Evolutionary conservation across 1,140 invertebrate species (phyloP).

Genomic region (Antheraea mylitta): DNA sequence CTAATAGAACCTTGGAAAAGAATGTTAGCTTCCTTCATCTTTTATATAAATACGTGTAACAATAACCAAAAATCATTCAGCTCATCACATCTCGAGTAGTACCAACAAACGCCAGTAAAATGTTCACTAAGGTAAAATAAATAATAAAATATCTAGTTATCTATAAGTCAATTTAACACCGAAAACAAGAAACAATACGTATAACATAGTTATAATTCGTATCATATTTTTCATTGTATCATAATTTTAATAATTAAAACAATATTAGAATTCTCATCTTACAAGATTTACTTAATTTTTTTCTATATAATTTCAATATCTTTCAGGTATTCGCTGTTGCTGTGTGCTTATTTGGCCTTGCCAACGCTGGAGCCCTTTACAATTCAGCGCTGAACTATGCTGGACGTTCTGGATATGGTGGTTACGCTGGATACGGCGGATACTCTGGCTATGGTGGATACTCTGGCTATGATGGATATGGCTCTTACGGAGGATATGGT

Average conservation of each 20-base stretch:
- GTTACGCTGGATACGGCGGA: conserved; percentile 22
- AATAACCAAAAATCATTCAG: conserved; percentile 27
- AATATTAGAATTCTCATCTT: too few relatives aligned
- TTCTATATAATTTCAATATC: not conserved
- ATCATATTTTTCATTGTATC: too few relatives aligned
- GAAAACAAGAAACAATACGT: too few relatives aligned
- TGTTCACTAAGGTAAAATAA: conserved; percentile 34
- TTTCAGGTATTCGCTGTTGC: conserved; percentile 28
- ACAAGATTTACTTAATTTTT: too few relatives aligned
- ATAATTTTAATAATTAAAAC: too few relatives aligned
- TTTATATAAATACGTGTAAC: conserved; percentile 34
- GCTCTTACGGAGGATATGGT: conserved; percentile 11
- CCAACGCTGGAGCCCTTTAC: conserved; percentile 23
- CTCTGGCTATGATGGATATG: conserved; percentile 15
- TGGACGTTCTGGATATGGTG: conserved; percentile 16
- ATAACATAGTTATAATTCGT: too few relatives aligned
- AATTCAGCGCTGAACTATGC: conserved; percentile 12
- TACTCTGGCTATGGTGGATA: conserved; percentile 12
- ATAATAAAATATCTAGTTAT: not conserved
- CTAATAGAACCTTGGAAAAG: conserved; percentile 29
- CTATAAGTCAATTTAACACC: too few relatives aligned
- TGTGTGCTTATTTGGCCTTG: conserved; percentile 33
- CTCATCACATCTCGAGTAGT: conserved; percentile 28
- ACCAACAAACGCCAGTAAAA: conserved; percentile 27
- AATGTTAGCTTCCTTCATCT: conserved; percentile 30